Evolutionary conservation across 2,797 vertebrate genomes (phyloP), one percentile per base, ranked within the genome.

Genomic region (Sebastes jordani): DNA sequence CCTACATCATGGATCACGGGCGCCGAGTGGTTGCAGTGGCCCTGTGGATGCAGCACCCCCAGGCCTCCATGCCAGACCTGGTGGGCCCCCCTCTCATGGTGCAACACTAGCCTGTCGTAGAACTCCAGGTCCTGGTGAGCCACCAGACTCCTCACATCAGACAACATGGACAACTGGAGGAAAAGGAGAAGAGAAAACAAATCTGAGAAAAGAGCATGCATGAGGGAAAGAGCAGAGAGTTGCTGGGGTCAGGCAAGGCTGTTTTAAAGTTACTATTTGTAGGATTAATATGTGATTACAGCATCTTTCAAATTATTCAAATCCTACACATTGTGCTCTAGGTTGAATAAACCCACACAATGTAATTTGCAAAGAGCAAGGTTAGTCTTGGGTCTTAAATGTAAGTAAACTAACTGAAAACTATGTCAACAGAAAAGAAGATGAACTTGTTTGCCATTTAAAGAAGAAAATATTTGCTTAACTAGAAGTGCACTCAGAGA

Each of bases 71-170:
- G 96, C 42, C 96, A 96, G 0, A 95, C 95, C 82, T 97, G 97
- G 95, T 97, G 96, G 10, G 96, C 95, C 88, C 97, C 97, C 1
- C 97, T 97, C 89, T 98, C 97, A 9, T 91, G 95, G 90, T 96
- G 95, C 76, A 98, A 90, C 73, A 98, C 97, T 94, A 99, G 93
- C 85, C 95, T 94, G 76, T 99, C 98, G 0, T 97, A 99, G 42
- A 95, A 77, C 77, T 97, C 97, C 63, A 98, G 92, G 84, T 99
- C 98, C 86, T 97, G 97, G 0, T 95, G 95, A 54, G 91, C 94
- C 80, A 99, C 95, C 78, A 96, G 92, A 1, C 95, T 91, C 78
- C 98, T 94, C 86, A 99, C 96, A 81, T 99, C 98, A 0, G 97
- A 97, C 74, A 99, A 92, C 89, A 99, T 95, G 0, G 98, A 97